Conservation (phyloP, 2,888 invertebrate genomes). For the Mylabris sibirica region DNA sequence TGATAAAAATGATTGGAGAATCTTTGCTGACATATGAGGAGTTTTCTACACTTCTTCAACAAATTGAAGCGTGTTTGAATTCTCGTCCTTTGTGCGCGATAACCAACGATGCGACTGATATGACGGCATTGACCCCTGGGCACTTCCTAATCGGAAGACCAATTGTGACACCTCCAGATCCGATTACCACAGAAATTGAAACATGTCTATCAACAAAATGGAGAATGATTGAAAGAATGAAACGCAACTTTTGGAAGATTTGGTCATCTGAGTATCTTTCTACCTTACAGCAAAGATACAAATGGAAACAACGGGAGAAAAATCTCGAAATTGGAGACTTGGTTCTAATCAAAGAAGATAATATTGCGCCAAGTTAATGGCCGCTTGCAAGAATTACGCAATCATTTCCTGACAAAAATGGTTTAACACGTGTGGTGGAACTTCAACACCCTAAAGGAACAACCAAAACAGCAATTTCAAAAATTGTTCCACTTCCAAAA, state of each 20-base stretch:
- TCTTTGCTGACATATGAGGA: too few species aligned
- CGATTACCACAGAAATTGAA: conserved; percentile 7
- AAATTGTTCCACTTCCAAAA: too few species aligned
- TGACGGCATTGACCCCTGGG: conserved; percentile 27
- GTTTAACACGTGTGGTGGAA: too few species aligned
- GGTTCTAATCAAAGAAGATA: conserved; percentile 29
- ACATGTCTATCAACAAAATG: conserved; percentile 22
- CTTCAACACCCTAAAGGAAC: too few species aligned
- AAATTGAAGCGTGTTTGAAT: too few species aligned
- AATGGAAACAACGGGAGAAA: conserved; percentile 25
- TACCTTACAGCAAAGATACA: conserved; percentile 25
- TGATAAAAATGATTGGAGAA: too few species aligned
- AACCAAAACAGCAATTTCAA: too few species aligned
- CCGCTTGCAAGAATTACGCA: conserved; percentile 19
- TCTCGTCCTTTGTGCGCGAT: too few species aligned
- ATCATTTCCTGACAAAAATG: too few species aligned
- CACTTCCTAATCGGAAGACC: conserved; percentile 44
- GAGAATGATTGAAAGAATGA: conserved; percentile 23
- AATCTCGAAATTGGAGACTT: conserved; percentile 23
- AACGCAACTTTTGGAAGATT: conserved; percentile 28
- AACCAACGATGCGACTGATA: neutral
- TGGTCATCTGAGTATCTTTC: conserved; percentile 32
- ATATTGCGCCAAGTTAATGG: conserved; percentile 26
- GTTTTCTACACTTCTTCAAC: too few species aligned
- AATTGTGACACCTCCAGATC: conserved; percentile 33